Evolutionary conservation across 2,113 vertebrate genomes (phyloP).

Genomic region (Oreocharis arfaki): DNA sequence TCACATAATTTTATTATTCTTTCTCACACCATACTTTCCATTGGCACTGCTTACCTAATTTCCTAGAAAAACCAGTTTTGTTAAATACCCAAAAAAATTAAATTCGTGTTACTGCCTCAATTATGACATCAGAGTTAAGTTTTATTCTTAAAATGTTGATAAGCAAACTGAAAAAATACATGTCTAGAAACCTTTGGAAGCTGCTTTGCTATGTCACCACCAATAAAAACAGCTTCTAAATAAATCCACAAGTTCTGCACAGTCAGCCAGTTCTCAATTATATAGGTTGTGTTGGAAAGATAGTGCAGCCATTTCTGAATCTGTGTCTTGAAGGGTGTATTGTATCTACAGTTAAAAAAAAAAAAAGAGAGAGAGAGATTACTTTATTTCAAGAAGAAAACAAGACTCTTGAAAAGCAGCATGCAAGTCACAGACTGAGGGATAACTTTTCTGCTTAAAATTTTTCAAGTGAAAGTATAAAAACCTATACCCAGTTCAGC

Average conservation of each 20-base stretch:
- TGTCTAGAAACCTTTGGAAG: slow-evolving; percentile 86
- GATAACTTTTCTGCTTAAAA: background rate
- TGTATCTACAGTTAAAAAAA: slow-evolving; percentile 77
- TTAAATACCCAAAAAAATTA: background rate
- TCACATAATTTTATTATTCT: background rate
- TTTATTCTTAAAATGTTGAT: background rate
- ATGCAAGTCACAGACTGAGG: background rate
- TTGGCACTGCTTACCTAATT: background rate
- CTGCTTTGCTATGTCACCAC: slow-evolving; percentile 95
- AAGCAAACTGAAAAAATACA: background rate
- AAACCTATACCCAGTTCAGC: background rate
- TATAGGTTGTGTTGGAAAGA: slow-evolving; percentile 89
- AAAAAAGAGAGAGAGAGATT: background rate
- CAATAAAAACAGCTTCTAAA: slow-evolving; percentile 94
- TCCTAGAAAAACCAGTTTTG: background rate
- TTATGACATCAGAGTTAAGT: background rate
- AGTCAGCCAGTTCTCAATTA: slow-evolving; percentile 95
- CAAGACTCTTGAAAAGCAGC: background rate
- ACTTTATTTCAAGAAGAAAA: background rate
- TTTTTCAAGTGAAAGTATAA: background rate
- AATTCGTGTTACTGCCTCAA: background rate
- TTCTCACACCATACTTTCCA: background rate
- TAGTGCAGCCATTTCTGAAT: slow-evolving; percentile 97
- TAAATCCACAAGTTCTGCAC: slow-evolving; percentile 98
- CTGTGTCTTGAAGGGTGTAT: slow-evolving; percentile 90